Evolutionary conservation across 2,888 invertebrate species (phyloP), one percentile per base, ranked within the genome.

Genomic region (Eristalis intricaria): DNA sequence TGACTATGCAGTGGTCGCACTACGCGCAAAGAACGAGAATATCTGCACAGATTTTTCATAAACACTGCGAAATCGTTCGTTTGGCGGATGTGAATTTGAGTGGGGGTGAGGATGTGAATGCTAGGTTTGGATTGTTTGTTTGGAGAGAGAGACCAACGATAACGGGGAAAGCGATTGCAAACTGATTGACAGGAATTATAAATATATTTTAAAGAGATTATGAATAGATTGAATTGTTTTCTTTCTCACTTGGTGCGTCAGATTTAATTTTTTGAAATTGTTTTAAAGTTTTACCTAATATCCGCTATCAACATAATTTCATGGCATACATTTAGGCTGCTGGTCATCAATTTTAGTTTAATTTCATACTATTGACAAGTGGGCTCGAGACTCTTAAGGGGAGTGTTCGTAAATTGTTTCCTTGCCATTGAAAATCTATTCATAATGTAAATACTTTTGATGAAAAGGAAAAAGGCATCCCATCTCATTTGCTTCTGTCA

Each of bases 21-120:
- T 29, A 40, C 15, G 22, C 22, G 22, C 38, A n/a, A 15, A 23
- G 10, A 64, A 61, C 56, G 78, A 7, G 40, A 58, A 81, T 69
- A 73, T 81, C 58, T 81, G 84, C 63, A 64, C 81, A 23, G 68
- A 77, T 64, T 77, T 73, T 22, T 32, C 43, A 64, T 70, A 74
- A 80, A 70, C 70, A 71, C 22, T 70, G 76, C 26, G 50, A 50
- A 75, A 81, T 75, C 10, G 63, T 32, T 29, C 75, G 65, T 60
- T 58, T 63, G 65, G 58, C 71, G 71, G 66, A 81, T 64, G 63
- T 66, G 68, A 69, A 22, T 13, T 56, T 32, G 23, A 50, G 23
- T 43, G 40, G 50, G 4, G 26, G 50, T 19, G 26, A 60, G 61
- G 70, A 38, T 56, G 32, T 23, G 40, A 66, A 69, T 69, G 32